Evolutionary conservation across 2,888 invertebrate species (phyloP).

Genomic region (Sturmia bella): DNA sequence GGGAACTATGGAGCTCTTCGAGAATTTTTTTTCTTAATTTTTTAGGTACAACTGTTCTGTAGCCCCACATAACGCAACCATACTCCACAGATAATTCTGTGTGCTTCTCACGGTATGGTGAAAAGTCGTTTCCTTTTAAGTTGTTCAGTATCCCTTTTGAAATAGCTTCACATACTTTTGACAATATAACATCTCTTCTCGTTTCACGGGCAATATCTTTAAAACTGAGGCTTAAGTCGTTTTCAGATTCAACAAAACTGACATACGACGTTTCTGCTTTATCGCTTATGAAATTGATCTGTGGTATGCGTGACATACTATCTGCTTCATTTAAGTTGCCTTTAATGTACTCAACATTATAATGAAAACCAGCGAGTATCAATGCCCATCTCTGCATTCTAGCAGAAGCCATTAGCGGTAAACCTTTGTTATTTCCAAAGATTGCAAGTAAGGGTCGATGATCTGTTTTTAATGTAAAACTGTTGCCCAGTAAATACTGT

Average conservation of each 20-base stretch:
- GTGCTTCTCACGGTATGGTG: slow-evolving; percentile 69
- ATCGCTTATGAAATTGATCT: neutral
- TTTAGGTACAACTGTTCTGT: slow-evolving; percentile 34
- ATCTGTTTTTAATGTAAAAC: slow-evolving; percentile 62
- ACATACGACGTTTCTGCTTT: slow-evolving; percentile 43
- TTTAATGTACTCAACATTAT: slow-evolving; percentile 59
- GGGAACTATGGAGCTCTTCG: slow-evolving; percentile 5
- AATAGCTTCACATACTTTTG: slow-evolving; percentile 36
- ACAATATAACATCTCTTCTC: slow-evolving; percentile 41
- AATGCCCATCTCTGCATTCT: too few species aligned
- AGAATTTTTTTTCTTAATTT: slow-evolving; percentile 16
- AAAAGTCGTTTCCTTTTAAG: slow-evolving; percentile 37
- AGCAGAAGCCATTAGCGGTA: too few species aligned
- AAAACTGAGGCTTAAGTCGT: too few species aligned
- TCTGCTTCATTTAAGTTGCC: slow-evolving; percentile 59
- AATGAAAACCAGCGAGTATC: slow-evolving; percentile 63
- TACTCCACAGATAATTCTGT: slow-evolving; percentile 72
- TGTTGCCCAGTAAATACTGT: too few species aligned
- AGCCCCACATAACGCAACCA: too few species aligned
- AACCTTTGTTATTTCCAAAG: too few species aligned
- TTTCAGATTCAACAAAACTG: slow-evolving; percentile 54
- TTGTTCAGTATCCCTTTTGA: slow-evolving; percentile 28
- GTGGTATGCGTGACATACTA: slow-evolving; percentile 37
- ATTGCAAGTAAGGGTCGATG: too few species aligned
- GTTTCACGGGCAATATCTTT: too few species aligned